Percentiles rank a stretch among this genome's conserved stretches.
phyloP scores from a whole-genome alignment of 2,797 vertebrate genomes.

The Xenops minutus region DNA sequence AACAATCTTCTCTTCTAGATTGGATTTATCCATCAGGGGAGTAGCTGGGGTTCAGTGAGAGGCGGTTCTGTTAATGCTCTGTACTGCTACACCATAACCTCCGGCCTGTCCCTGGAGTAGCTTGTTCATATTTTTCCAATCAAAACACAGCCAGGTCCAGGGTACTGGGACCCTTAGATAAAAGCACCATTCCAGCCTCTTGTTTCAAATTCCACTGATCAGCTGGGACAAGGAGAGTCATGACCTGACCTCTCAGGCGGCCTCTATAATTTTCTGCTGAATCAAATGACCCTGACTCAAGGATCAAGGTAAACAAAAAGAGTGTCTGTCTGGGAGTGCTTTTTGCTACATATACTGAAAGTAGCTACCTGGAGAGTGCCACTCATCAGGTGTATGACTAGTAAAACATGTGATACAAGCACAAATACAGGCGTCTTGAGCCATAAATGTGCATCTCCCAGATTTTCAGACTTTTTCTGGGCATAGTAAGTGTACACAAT shows the following conservation, averaged over 20 bases:
- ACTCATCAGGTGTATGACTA: background rate
- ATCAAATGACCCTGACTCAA: background rate
- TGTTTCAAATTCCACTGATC: background rate
- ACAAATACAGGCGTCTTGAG: background rate
- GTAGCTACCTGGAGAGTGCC: background rate
- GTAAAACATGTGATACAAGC: background rate
- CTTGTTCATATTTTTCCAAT: background rate
- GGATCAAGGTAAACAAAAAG: background rate
- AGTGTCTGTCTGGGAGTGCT: background rate
- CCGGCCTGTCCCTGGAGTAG: background rate
- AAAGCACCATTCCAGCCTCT: background rate
- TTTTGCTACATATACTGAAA: background rate
- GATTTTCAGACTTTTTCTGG: background rate
- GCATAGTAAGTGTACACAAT: background rate
- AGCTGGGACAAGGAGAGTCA: background rate
- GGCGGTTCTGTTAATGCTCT: background rate
- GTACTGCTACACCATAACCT: background rate
- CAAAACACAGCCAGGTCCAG: background rate
- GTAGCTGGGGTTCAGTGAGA: background rate
- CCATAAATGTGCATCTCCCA: background rate
- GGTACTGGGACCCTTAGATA: background rate
- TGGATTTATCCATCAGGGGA: background rate
- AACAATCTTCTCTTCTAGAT: background rate
- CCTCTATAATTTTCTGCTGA: background rate
- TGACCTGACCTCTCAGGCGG: background rate